Base-by-base conservation (phyloP, 1,140 invertebrate genomes). In the Calephelis nemesis region DNA sequence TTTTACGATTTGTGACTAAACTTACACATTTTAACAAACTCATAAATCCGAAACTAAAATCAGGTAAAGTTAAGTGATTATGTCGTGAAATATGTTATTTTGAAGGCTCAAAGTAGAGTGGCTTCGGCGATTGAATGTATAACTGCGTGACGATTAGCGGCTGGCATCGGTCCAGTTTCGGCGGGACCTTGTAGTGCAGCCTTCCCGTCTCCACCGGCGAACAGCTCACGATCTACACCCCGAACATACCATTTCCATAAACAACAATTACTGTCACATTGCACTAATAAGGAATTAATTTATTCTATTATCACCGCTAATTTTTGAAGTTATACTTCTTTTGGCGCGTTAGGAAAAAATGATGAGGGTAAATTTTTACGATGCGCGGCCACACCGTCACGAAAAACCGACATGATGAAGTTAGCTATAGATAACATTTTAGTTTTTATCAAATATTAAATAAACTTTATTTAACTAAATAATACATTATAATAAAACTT, bases 81-180 rank as follows among this genome's bases (percentile, higher is more conserved):
- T 58, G 5, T 39, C 7, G 0, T 52, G 54, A 67, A 68, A 66
- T 72, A 74, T 67, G 47, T 72, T 70, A 70, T 70, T 72, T 75
- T 75, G 68, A 75, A 63, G 40, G 65, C 60, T 63, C 54, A 60
- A 68, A 72, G 63, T 62, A 63, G 45, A 62, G 62, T 47, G 68
- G 70, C 65, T 70, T 68, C 47, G 47, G 67, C 67, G 73, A 75
- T 75, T 77, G 73, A 77, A 85, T 81, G 73, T 78, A 83, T 81
- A 77, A 82, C 78, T 79, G 77, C 77, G 78, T 82, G 81, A 76
- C 82, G 82, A 85, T 85, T 85, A 88, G 79, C 74, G 73, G 65
- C 78, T 88, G 86, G 86, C 84, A 82, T 54, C 13, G 54, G 30
- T 81, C 86, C 86, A 88, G 79, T 62, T 70, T 60, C 54, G 13